These are phyloP conservation scores for Hepsetus odoe DNA, from an alignment of 2,113 vertebrate genomes.

Conservation along the genomic window DNA sequence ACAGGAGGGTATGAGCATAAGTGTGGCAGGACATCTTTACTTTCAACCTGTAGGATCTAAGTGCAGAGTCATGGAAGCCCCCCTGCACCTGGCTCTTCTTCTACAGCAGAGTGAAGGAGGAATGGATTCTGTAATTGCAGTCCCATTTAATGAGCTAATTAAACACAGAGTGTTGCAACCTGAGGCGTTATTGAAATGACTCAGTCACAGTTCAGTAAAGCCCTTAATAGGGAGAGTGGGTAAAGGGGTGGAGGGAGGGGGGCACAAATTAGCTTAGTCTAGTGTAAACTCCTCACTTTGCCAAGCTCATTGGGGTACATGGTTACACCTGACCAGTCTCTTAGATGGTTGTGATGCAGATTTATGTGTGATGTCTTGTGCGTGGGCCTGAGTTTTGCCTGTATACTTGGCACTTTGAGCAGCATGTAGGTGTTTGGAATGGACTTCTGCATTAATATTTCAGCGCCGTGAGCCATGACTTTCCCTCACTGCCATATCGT, in stretches of 20 bases:
- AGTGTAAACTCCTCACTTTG: constrained; percentile 65
- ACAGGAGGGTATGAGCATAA: not conserved
- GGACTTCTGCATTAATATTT: not conserved
- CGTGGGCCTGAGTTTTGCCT: not conserved
- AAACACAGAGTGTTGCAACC: constrained; percentile 69
- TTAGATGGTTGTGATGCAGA: not conserved
- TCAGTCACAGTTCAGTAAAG: constrained; percentile 74
- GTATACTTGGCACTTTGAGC: not conserved
- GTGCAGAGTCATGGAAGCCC: constrained; percentile 45
- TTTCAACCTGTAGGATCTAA: constrained; percentile 70
- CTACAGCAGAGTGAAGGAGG: not conserved
- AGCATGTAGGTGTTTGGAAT: not conserved
- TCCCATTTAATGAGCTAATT: constrained; percentile 76
- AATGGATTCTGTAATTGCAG: constrained; percentile 65
- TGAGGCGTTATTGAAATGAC: constrained; percentile 73
- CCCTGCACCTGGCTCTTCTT: constrained; percentile 54
- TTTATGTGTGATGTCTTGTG: not conserved
- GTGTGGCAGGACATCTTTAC: constrained; percentile 17
- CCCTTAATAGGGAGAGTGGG: constrained; percentile 68
- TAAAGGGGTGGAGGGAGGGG: constrained; percentile 20
- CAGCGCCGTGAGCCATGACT: not conserved
- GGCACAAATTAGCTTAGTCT: constrained; percentile 64
- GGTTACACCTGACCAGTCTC: constrained; percentile 13
- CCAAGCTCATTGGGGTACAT: constrained; percentile 30
- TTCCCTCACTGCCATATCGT: not conserved